Percentiles rank a stretch among this genome's conserved stretches.
These are phyloP conservation scores for Caerostris darwini DNA, from an alignment of 1,140 invertebrate species.

Conservation along the genomic window DNA sequence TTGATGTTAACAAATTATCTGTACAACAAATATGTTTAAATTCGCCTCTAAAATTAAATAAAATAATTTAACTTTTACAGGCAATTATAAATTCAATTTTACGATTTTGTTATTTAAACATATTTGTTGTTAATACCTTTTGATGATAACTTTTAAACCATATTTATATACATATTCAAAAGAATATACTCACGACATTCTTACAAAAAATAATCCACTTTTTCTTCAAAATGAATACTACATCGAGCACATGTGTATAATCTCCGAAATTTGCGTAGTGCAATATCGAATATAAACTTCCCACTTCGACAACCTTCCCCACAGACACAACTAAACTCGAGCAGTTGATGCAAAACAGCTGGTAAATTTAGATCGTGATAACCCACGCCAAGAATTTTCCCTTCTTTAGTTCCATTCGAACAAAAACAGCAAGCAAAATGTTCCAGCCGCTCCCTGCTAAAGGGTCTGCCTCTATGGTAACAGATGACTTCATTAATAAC, in stretches of 20 bases:
- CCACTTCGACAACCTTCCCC: background rate
- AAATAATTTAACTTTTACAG: no score
- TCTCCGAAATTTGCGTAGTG: background rate
- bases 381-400: constrained; percentile 51
- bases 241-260: background rate
- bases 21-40: no score
- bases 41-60: no score
- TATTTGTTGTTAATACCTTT: no score
- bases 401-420: constrained; percentile 35
- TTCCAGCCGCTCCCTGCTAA: background rate
- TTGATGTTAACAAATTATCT: no score
- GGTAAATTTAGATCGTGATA: constrained; percentile 52
- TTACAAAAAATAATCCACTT: background rate
- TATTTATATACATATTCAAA: background rate
- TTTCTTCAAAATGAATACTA: background rate
- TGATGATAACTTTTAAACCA: no score
- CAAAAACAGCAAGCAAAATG: background rate
- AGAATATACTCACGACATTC: background rate
- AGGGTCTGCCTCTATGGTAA: background rate
- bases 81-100: no score
- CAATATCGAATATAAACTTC: background rate
- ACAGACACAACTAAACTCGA: background rate
- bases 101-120: no score
- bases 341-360: constrained; percentile 37
- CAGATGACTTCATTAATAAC: constrained; percentile 42